Percentiles rank a stretch among this genome's conserved stretches.
These are phyloP conservation scores for Leucoma salicis DNA, from an alignment of 2,888 invertebrate genomes.

Conservation along the genomic window DNA sequence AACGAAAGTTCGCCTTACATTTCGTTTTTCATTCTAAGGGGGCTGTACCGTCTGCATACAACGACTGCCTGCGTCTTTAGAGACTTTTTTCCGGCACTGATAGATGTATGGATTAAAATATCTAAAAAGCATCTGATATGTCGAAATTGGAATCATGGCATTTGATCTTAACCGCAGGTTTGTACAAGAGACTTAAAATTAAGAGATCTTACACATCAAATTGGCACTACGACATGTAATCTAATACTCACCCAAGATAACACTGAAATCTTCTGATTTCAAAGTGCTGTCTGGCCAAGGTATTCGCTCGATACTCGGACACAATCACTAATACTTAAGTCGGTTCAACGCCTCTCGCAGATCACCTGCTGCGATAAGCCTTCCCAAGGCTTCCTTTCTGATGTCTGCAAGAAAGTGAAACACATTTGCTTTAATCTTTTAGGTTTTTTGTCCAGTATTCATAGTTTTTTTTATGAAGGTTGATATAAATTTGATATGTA, in stretches of 20 bases:
- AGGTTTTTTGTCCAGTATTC: conserved; percentile 8
- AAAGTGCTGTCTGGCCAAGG: conserved; percentile 9
- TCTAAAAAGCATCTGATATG: too few relatives aligned
- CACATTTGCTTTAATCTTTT: too few relatives aligned
- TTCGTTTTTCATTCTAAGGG: too few relatives aligned
- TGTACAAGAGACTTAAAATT: neutral
- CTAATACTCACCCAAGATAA: conserved; percentile 2
- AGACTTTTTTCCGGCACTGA: too few relatives aligned
- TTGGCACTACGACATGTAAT: neutral
- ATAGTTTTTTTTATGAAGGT: conserved; percentile 17
- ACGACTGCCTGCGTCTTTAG: too few relatives aligned
- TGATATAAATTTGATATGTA: neutral
- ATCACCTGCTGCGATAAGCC: conserved; percentile 21
- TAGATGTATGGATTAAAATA: too few relatives aligned
- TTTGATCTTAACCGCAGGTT: too few relatives aligned
- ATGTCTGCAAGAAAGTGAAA: conserved; percentile 18
- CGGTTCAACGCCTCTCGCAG: conserved; percentile 17
- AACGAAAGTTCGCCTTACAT: too few relatives aligned
- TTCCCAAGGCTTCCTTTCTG: conserved; percentile 1
- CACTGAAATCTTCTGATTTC: conserved; percentile 12
- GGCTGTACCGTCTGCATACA: too few relatives aligned
- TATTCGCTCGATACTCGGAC: conserved; percentile 7
- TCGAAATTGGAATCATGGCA: too few relatives aligned
- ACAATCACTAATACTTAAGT: conserved; percentile 9
- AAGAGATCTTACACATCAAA: neutral